Percentiles rank a stretch among this genome's conserved stretches.
These are phyloP conservation scores for Hippocampus zosterae DNA, from an alignment of 2,113 vertebrate genomes.

Conservation along the genomic window DNA sequence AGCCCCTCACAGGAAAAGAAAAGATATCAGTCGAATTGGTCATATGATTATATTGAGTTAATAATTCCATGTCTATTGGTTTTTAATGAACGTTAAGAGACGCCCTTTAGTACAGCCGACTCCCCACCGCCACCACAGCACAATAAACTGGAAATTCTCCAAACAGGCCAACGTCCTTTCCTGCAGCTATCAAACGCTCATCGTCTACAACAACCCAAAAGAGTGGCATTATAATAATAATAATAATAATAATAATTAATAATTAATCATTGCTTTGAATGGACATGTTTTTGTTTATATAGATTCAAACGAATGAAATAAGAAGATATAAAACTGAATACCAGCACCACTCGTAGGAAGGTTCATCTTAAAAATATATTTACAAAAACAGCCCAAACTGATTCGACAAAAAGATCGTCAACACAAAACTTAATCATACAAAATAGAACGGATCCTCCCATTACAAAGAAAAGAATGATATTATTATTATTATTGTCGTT, in stretches of 20 bases:
- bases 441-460: neutral
- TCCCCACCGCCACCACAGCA: neutral
- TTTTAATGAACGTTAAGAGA: conserved; percentile 3
- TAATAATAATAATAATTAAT: neutral
- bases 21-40: neutral
- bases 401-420: neutral
- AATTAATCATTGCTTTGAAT: neutral
- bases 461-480: neutral
- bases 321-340: neutral
- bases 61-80: neutral
- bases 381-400: neutral
- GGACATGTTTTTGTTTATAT: neutral
- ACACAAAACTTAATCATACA: neutral
- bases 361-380: neutral
- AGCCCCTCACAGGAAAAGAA: neutral
- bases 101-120: conserved; percentile 8
- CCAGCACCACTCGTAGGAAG: neutral
- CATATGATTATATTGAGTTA: neutral
- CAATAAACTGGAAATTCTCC: conserved; percentile 42
- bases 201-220: conserved; percentile 24
- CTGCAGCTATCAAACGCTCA: conserved; percentile 6
- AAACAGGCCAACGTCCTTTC: conserved; percentile 41
- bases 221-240: conserved; percentile 4
- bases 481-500: neutral
- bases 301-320: neutral